Percentiles rank a stretch among this genome's conserved stretches.
Conservation (phyloP, 2,113 vertebrate genomes). For the Chelonoidis abingdonii region DNA sequence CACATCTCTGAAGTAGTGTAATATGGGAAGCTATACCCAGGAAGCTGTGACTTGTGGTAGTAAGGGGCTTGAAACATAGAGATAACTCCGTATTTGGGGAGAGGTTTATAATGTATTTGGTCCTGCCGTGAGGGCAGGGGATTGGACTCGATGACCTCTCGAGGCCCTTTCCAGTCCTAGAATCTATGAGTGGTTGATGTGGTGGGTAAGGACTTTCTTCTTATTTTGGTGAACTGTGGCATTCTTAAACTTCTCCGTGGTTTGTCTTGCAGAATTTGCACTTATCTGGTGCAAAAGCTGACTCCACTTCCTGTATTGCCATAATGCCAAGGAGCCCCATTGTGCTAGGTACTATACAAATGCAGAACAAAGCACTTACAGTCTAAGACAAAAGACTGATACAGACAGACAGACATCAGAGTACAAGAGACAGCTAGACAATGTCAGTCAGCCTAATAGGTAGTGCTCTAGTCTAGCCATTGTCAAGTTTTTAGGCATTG, state of each 20-base stretch:
- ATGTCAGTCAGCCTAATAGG: neutral
- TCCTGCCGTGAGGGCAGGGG: too few relatives aligned
- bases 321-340: neutral
- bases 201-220: neutral
- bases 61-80: neutral
- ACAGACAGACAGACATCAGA: neutral
- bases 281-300: neutral
- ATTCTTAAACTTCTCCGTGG: accelerated
- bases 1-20: accelerated
- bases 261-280: accelerated
- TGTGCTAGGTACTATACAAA: neutral
- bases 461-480: neutral
- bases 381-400: neutral
- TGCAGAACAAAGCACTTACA: neutral
- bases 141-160: too few relatives aligned
- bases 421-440: neutral
- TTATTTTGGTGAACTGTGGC: neutral
- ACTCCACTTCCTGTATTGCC: neutral
- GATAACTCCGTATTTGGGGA: neutral
- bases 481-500: neutral
- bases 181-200: accelerated
- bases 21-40: accelerated
- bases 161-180: too few relatives aligned
- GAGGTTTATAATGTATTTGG: neutral
- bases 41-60: neutral